A percentile compares a stretch with the other conserved stretches of the same genome.
These are phyloP conservation scores for Grammomys dolichurus DNA, from an alignment of 2,113 vertebrate genomes.

Conservation along the genomic window DNA sequence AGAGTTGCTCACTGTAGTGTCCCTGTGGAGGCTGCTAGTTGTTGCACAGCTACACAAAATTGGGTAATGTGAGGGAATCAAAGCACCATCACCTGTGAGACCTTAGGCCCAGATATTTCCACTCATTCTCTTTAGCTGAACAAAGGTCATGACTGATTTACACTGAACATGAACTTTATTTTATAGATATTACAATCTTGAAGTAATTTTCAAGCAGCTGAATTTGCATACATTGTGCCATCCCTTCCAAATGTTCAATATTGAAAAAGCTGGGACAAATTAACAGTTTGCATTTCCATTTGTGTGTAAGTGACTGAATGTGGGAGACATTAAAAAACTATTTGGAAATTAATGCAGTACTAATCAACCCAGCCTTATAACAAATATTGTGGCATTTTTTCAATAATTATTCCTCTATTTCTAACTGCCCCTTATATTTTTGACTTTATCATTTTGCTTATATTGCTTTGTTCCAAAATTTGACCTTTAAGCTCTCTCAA, in stretches of 20 bases:
- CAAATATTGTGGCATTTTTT: neutral
- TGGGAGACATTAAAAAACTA: neutral
- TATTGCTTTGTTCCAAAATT: neutral
- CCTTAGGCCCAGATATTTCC: neutral
- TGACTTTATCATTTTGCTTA: neutral
- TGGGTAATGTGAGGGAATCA: neutral
- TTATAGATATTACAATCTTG: neutral
- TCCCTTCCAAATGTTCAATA: neutral
- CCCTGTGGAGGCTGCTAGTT: neutral
- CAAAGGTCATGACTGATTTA: neutral
- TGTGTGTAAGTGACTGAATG: neutral
- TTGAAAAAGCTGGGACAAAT: neutral
- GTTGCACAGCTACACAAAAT: neutral
- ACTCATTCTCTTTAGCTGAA: neutral
- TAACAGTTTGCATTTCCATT: neutral
- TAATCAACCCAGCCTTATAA: neutral
- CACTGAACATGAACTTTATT: neutral
- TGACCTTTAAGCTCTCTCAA: neutral
- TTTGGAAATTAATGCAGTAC: neutral
- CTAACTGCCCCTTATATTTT: neutral
- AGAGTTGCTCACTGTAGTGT: neutral
- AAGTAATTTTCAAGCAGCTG: neutral
- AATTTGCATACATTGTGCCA: neutral
- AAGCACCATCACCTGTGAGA: neutral
- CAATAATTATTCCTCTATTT: neutral